Conservation (phyloP, 2,113 vertebrate species). For the Phalacrocorax brasilianus region DNA sequence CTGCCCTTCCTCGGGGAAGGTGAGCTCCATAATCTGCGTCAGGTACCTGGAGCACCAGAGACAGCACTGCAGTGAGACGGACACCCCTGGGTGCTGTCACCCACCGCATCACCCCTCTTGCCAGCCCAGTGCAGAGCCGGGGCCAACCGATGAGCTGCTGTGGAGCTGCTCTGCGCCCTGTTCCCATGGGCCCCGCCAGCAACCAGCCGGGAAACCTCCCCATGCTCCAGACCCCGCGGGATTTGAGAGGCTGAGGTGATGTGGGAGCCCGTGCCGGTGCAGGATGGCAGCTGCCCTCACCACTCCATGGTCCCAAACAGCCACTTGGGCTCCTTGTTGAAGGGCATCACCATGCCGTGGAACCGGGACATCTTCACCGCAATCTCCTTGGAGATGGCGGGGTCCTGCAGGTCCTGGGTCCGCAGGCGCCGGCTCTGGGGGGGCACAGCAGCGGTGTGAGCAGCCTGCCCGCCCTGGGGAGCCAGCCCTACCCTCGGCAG, state of each 20-base stretch:
- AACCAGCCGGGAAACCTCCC: too few species aligned
- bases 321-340: slow-evolving; percentile 95
- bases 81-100: not conserved
- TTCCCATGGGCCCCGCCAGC: rapidly evolving
- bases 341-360: slow-evolving; percentile 95
- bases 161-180: not conserved
- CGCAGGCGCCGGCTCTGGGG: slow-evolving; percentile 36
- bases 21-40: slow-evolving; percentile 84
- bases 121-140: rapidly evolving
- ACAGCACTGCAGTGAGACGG: rapidly evolving
- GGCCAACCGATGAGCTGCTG: rapidly evolving
- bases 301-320: slow-evolving; percentile 88
- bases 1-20: slow-evolving; percentile 75
- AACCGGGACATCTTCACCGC: slow-evolving; percentile 87
- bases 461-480: not conserved
- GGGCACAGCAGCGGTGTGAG: not conserved
- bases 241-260: not conserved
- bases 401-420: slow-evolving; percentile 82
- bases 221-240: rapidly evolving
- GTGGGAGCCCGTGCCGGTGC: rapidly evolving
- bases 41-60: slow-evolving; percentile 79
- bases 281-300: slow-evolving; percentile 34
- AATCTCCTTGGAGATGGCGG: slow-evolving; percentile 82
- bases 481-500: not conserved
- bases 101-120: not conserved